Base-by-base conservation (phyloP, 2,888 invertebrate genomes). In the Aphrophora alni region DNA sequence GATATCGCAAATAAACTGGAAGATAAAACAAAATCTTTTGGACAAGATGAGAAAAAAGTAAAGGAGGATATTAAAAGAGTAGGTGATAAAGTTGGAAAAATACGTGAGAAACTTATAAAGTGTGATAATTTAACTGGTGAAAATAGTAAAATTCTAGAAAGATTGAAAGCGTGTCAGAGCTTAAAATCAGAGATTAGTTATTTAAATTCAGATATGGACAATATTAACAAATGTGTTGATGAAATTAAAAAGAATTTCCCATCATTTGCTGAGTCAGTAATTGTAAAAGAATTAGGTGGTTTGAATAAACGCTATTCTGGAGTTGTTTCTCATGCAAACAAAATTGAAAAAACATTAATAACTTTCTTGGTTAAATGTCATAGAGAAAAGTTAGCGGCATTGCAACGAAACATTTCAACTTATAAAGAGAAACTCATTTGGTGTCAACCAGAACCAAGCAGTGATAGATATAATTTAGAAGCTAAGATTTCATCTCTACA, bases 401-500 rank as follows among this genome's bases (percentile, higher is more conserved):
- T 97, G 51, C 94, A 95, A 85, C 92, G 97, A 85, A 93, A 95
- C 87, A 91, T 98, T 12, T 91, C 92, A 76, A 93, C 95, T 0
- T 93, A 95, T 84, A 94, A 94, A 83, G 98, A 98, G 86, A 98
- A 98, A 88, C 93, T 97, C 0, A 91, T 93, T 17, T 98, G 98
- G 97, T 98, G 98, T 87, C 92, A 94, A 86, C 96, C 97, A 0
- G 97, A 98, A 87, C 92, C 94, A 0, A 93, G 94, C 38, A 97
- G 96, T 86, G 98, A 98, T 87, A 94, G 94, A 87, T 98, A 97
- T 87, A 97, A 97, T 87, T 90, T 98, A 33, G 97, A 98, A 90
- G 96, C 97, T 0, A 98, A 98, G 89, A 91, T 94, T 85, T 93
- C 95, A 0, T 94, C 96, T 0, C 87, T 97, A 44, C 89, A 90